Conservation (phyloP, 2,797 vertebrate genomes). For the Psittacula echo region DNA sequence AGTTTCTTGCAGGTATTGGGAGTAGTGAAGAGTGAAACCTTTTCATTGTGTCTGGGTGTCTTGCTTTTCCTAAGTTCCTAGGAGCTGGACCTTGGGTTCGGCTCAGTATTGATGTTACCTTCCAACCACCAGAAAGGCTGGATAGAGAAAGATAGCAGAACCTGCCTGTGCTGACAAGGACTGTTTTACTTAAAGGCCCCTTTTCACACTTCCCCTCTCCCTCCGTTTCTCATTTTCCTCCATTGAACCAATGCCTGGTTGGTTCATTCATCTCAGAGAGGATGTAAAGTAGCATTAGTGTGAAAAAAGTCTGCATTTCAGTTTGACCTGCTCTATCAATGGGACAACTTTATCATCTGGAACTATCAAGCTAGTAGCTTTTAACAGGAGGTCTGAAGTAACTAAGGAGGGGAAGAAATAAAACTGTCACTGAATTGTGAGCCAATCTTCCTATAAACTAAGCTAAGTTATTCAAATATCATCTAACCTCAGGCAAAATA, state of each 20-base stretch:
- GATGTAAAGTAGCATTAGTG: neutral
- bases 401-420: neutral
- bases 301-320: neutral
- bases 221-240: neutral
- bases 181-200: neutral
- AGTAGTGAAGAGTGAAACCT: neutral
- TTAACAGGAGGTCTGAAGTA: neutral
- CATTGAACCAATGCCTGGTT: neutral
- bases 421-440: neutral
- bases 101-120: neutral
- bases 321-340: neutral
- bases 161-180: neutral
- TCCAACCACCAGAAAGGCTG: neutral
- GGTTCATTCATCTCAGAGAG: neutral
- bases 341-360: neutral
- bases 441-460: neutral
- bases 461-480: neutral
- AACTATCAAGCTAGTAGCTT: neutral
- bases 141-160: neutral
- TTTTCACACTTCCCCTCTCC: neutral
- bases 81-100: neutral
- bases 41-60: neutral
- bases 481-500: neutral
- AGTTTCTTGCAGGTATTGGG: neutral
- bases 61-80: neutral